Percentiles rank a stretch among this genome's conserved stretches.
Conservation (phyloP, 2,888 invertebrate species). For the Leptinotarsa rubiginosa region DNA sequence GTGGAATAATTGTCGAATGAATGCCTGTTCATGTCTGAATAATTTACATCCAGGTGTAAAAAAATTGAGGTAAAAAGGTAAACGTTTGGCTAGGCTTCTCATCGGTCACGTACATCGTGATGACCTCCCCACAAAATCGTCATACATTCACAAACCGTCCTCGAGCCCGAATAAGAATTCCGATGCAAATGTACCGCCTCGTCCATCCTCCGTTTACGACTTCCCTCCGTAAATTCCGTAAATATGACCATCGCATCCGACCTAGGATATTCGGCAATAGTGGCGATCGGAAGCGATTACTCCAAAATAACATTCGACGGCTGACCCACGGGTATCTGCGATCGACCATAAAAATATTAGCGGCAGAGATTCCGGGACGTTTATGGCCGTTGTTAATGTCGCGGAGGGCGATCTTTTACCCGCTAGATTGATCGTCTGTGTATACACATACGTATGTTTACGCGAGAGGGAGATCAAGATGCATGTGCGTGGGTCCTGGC, state of each 20-base stretch:
- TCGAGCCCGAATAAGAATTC: constrained; percentile 1
- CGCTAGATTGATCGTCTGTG: constrained; percentile 16
- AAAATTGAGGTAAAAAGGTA: too few relatives aligned
- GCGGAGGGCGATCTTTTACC: constrained; percentile 45
- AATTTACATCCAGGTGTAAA: too few relatives aligned
- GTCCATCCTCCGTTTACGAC: constrained; percentile 25
- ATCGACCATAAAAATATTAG: constrained; percentile 68
- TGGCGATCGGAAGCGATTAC: constrained; percentile 63
- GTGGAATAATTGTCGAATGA: too few relatives aligned
- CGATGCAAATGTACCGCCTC: constrained; percentile 7
- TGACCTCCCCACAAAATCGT: background rate
- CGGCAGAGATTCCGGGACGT: constrained; percentile 62
- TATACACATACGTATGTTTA: constrained; percentile 13
- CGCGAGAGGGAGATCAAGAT: constrained; percentile 10
- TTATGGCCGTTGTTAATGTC: constrained; percentile 60
- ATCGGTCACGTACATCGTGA: background rate
- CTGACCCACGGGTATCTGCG: constrained; percentile 66
- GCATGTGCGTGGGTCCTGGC: background rate
- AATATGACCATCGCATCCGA: constrained; percentile 35
- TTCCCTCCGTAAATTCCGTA: constrained; percentile 37
- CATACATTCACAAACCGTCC: background rate
- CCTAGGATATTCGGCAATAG: constrained; percentile 29
- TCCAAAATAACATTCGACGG: constrained; percentile 56
- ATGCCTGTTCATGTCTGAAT: too few relatives aligned
- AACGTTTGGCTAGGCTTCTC: background rate